A percentile compares a stretch with the other conserved stretches of the same genome.
Evolutionary conservation across 2,888 invertebrate species (phyloP).

Genomic region (Harpagoxenus sublaevis): DNA sequence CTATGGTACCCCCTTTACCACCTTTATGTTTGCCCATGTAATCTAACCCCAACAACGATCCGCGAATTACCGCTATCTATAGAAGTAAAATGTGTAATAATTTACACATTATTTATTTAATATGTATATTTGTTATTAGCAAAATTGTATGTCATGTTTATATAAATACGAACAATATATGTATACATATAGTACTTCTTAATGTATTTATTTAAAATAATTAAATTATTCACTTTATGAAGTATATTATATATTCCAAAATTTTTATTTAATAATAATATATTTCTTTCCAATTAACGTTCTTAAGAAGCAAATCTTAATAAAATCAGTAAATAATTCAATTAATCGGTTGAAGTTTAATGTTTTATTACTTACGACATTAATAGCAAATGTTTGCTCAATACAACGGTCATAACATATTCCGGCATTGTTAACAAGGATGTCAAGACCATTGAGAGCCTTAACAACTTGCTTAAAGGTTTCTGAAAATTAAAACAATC

Average conservation of each 20-base stretch:
- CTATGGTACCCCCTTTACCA: conserved; percentile 88
- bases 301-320: background rate
- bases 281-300: background rate
- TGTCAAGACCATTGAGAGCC: conserved; percentile 88
- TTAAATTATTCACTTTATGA: background rate
- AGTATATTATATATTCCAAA: background rate
- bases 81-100: conserved; percentile 17
- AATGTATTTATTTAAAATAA: background rate
- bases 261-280: background rate
- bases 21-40: conserved; percentile 86
- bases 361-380: conserved; percentile 88
- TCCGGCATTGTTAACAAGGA: conserved; percentile 93
- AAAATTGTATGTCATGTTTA: background rate
- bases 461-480: conserved; percentile 85
- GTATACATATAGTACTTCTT: background rate
- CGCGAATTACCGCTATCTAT: conserved; percentile 84
- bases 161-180: background rate
- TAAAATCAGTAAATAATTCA: background rate
- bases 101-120: background rate
- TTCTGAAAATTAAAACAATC: conserved; percentile 73
- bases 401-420: conserved; percentile 91
- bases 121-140: background rate
- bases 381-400: conserved; percentile 92
- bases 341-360: background rate
- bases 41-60: conserved; percentile 84